phyloP scores from a whole-genome alignment of 2,113 vertebrate genomes.

The Serilophus lunatus region DNA sequence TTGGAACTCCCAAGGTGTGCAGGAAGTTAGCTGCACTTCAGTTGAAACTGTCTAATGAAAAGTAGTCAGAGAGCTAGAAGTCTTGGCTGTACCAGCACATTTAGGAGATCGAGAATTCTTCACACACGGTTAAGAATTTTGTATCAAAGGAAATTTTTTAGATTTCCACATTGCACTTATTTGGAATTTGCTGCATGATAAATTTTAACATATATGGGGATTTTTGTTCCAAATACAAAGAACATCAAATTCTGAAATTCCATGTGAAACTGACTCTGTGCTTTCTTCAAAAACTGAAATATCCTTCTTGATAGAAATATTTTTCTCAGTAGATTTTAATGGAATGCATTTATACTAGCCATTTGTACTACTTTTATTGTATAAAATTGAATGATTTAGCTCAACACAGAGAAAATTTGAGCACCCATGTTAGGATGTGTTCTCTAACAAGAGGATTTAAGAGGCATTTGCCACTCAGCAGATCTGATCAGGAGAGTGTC shows the following conservation, averaged over 20 bases:
- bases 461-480: neutral
- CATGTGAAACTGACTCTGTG: neutral
- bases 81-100: neutral
- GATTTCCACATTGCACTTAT: neutral
- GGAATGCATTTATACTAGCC: neutral
- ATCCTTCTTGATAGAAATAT: neutral
- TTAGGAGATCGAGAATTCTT: neutral
- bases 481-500: neutral
- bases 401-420: neutral
- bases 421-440: neutral
- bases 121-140: neutral
- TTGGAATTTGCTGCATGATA: neutral
- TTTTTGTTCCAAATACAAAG: neutral
- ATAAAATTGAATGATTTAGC: neutral
- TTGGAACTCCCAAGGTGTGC: neutral
- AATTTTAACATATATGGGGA: neutral
- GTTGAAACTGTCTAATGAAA: neutral
- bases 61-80: neutral
- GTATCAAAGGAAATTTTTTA: neutral
- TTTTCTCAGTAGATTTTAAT: neutral
- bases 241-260: neutral
- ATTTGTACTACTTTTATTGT: neutral
- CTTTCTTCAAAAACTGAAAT: neutral
- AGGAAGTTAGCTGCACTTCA: neutral
- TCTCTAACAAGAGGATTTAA: neutral